phyloP scores from a whole-genome alignment of 2,888 invertebrate genomes.

The Eupithecia vulgata region DNA sequence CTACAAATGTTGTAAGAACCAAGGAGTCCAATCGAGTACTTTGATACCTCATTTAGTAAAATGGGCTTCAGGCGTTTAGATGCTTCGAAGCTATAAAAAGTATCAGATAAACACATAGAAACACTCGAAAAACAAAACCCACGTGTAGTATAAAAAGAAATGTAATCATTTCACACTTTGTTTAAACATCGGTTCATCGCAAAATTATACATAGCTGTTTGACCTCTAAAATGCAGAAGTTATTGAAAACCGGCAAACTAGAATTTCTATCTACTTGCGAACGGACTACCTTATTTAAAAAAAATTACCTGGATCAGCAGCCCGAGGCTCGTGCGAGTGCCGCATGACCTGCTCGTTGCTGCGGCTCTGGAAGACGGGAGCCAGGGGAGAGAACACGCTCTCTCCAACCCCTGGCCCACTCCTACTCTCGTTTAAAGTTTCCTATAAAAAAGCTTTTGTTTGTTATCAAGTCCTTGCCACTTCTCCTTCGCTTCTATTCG shows the following conservation, averaged over 20 bases:
- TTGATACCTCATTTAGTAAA: not conserved
- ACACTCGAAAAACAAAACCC: not conserved
- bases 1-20: too few relatives aligned
- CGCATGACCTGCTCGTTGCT: slow-evolving; percentile 56
- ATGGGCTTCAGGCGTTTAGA: not conserved
- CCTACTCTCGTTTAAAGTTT: slow-evolving; percentile 56
- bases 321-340: slow-evolving; percentile 64
- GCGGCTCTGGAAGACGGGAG: slow-evolving; percentile 61
- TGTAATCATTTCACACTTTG: not conserved
- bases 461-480: slow-evolving; percentile 23
- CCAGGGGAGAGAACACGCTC: slow-evolving; percentile 61
- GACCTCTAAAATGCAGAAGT: not conserved
- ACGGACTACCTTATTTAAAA: not conserved
- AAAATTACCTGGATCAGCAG: slow-evolving; percentile 63
- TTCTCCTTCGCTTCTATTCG: slow-evolving; percentile 54
- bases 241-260: not conserved
- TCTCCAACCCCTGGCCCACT: slow-evolving; percentile 46
- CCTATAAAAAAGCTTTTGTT: slow-evolving; percentile 47
- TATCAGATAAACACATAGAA: not conserved
- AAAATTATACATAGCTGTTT: not conserved
- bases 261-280: not conserved
- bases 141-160: not conserved
- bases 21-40: too few relatives aligned
- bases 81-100: not conserved
- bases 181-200: not conserved